phyloP scores from a whole-genome alignment of 2,113 vertebrate species.

The Myocastor coypus region DNA sequence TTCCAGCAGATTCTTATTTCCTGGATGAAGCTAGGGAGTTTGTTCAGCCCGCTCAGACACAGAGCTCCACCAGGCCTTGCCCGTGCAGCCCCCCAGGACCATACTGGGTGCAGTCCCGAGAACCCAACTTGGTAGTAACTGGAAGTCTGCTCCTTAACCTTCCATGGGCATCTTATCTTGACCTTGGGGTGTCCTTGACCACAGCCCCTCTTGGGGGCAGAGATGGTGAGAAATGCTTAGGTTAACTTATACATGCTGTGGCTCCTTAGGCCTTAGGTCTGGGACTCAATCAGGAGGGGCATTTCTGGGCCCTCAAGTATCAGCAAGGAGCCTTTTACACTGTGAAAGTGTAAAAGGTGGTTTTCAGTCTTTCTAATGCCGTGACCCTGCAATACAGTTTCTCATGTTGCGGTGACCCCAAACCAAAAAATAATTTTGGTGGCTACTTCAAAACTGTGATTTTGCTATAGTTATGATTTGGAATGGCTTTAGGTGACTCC shows the following conservation, averaged over 20 bases:
- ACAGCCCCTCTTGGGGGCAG: neutral
- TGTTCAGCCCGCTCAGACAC: no score
- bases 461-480: no score
- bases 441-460: no score
- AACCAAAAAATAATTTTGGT: no score
- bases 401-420: no score
- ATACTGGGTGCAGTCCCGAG: neutral
- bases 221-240: neutral
- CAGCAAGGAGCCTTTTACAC: neutral
- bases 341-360: no score
- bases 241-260: accelerated
- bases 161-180: neutral
- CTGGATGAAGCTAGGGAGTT: neutral
- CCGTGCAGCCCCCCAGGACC: neutral
- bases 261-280: neutral
- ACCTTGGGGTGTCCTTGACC: neutral
- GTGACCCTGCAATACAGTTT: no score
- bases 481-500: no score
- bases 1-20: neutral
- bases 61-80: accelerated
- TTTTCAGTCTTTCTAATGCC: no score
- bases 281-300: neutral
- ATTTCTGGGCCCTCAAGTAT: neutral
- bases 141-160: no score
- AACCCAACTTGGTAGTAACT: no score